Evolutionary conservation across 2,888 invertebrate genomes (phyloP), one percentile per base, ranked within the genome.

Genomic region (Apoda limacodes): DNA sequence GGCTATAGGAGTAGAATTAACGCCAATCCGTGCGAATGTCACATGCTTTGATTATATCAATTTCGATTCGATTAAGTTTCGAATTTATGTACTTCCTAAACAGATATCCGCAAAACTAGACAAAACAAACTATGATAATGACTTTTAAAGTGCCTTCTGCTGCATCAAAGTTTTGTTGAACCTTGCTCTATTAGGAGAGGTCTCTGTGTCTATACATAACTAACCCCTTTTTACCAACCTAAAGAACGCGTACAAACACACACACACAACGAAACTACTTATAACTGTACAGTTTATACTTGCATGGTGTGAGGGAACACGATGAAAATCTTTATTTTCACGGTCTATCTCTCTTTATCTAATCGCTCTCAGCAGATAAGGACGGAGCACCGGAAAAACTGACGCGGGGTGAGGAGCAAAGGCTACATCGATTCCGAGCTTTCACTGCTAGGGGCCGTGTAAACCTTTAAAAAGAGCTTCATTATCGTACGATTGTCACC

Each of bases 281-380:
- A 65, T 63, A 53, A 59, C 55, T 52, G 52, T 61, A 60, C 56
- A 52, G 52, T 65, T 65, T 60, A 65, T 68, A 66, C 62, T 61
- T 54, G 49, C 52, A 40, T 52, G 58, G 76, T 78, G 78, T 76
- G 75, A 63, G 80, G 78, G 75, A 74, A 78, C 78, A 78, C 80
- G 80, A 78, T 80, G 80, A 80, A 80, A 80, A 80, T 80, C 80
- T 80, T 80, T 80, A 80, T 80, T 80, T 80, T 80, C 76, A 80
- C 78, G 78, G 78, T 80, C 72, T 80, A 80, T 80, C 80, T 80
- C 70, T 80, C 80, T 75, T 80, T 80, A 80, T 80, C 78, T 80
- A 80, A 80, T 80, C 78, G 72, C 70, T 50, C 50, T 61, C 63
- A 76, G 68, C 75, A 68, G 78, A 80, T 80, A 80, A 80, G 78